A percentile compares a stretch with the other conserved stretches of the same genome.
Conservation (phyloP, 1,140 invertebrate genomes). For the Cylas formicarius region DNA sequence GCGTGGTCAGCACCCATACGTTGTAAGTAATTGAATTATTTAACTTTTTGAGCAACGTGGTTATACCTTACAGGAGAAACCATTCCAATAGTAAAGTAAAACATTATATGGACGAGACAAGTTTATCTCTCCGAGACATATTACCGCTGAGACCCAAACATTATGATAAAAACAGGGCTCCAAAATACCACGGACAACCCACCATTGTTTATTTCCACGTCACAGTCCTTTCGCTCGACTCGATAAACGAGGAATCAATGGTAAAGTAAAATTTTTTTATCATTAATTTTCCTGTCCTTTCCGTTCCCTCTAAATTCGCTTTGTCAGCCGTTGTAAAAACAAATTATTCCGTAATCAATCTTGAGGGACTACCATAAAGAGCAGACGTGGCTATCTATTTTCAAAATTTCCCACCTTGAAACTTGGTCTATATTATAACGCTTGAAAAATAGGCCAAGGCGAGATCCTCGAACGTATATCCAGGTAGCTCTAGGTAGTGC, state of each 20-base stretch:
- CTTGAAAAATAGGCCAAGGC: too few species aligned
- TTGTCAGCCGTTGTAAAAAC: too few species aligned
- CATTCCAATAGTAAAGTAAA: constrained; percentile 20
- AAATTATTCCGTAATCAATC: too few species aligned
- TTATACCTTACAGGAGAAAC: constrained; percentile 10
- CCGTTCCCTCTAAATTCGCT: too few species aligned
- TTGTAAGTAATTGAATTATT: constrained; percentile 8
- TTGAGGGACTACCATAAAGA: too few species aligned
- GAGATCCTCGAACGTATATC: too few species aligned
- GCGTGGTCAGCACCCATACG: too few species aligned
- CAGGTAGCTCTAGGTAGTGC: too few species aligned
- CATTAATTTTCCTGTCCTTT: constrained; percentile 1
- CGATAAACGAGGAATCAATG: constrained; percentile 90
- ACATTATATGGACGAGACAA: constrained; percentile 47
- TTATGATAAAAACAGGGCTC: constrained; percentile 84
- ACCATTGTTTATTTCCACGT: constrained; percentile 85
- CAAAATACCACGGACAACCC: constrained; percentile 74
- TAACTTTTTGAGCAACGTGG: constrained; percentile 7
- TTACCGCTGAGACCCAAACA: constrained; percentile 74
- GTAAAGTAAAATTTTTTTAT: constrained; percentile 46
- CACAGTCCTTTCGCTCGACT: constrained; percentile 78
- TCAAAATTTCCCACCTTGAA: too few species aligned
- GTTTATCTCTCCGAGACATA: constrained; percentile 71
- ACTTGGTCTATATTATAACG: too few species aligned
- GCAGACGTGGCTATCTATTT: too few species aligned